Evolutionary conservation across 1,140 invertebrate species (phyloP).

Genomic region (Charaxes varanes): DNA sequence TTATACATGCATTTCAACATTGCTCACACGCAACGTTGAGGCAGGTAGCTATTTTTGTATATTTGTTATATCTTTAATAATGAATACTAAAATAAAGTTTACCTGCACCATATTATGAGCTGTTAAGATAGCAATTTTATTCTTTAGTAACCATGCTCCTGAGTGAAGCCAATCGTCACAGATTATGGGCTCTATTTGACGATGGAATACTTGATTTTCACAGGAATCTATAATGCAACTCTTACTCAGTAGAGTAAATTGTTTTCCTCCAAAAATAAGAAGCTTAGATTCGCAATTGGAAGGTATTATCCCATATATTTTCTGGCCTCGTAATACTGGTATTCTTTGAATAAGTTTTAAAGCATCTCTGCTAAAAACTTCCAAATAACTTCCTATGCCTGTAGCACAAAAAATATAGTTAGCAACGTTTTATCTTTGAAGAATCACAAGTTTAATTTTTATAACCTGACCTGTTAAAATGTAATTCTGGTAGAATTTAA

Average conservation of each 20-base stretch:
- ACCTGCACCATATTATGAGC: constrained; percentile 64
- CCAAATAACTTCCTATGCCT: constrained; percentile 51
- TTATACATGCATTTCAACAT: too few relatives aligned
- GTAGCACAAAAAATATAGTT: constrained; percentile 17
- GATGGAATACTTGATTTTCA: constrained; percentile 9
- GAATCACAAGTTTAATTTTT: neutral
- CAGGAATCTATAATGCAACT: neutral
- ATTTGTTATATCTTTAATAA: too few relatives aligned
- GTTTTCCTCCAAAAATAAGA: constrained; percentile 56
- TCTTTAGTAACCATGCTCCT: constrained; percentile 29
- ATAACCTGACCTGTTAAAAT: constrained; percentile 39
- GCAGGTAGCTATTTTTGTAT: too few relatives aligned
- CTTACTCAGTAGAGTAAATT: constrained; percentile 28
- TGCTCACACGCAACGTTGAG: too few relatives aligned
- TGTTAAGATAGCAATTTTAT: constrained; percentile 38
- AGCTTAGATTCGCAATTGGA: constrained; percentile 25
- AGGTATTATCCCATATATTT: constrained; percentile 51
- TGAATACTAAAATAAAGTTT: constrained; percentile 6
- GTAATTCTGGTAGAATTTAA: constrained; percentile 38
- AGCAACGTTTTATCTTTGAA: neutral
- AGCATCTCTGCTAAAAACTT: constrained; percentile 29
- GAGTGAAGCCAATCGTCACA: constrained; percentile 59
- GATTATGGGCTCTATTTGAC: constrained; percentile 21
- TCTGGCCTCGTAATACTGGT: constrained; percentile 39
- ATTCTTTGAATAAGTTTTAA: constrained; percentile 26